Percentiles rank a stretch among this genome's conserved stretches.
phyloP scores from a whole-genome alignment of 2,888 invertebrate genomes.

The Ormyrus pomaceus region DNA sequence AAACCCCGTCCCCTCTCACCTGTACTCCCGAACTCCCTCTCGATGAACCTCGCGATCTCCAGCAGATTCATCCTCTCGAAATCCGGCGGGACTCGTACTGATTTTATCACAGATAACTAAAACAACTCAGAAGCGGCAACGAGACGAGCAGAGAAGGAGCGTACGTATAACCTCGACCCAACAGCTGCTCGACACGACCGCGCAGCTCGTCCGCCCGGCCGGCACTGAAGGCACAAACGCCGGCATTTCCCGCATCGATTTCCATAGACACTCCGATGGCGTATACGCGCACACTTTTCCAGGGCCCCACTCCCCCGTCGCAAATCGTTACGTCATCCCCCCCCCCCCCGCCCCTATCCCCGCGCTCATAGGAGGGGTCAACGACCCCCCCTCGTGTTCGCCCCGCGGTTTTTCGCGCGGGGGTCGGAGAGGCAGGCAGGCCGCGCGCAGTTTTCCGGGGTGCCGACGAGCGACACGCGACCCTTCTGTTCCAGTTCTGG shows the following conservation, averaged over 20 bases:
- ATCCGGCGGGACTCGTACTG: constrained; percentile 70
- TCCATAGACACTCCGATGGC: constrained; percentile 21
- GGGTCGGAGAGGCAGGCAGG: not conserved
- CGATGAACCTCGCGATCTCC: constrained; percentile 47
- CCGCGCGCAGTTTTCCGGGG: constrained; percentile 32
- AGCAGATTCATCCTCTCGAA: constrained; percentile 75
- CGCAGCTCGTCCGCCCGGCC: not conserved
- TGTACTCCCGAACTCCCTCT: constrained; percentile 26
- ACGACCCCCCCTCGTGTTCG: not conserved
- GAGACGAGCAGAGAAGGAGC: not conserved
- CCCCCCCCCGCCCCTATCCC: not conserved
- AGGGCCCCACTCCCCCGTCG: not conserved
- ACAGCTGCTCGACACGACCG: not conserved
- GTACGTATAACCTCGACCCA: too few species aligned
- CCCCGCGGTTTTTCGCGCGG: constrained; percentile 11
- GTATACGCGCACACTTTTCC: constrained; percentile 1
- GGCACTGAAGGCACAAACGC: not conserved
- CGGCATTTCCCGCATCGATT: constrained; percentile 42
- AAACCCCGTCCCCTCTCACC: too few species aligned
- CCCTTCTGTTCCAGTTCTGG: too few species aligned
- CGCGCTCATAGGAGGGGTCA: constrained; percentile 8
- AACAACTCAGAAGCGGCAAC: not conserved
- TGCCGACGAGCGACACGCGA: too few species aligned
- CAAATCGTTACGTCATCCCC: constrained; percentile 37
- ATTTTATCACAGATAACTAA: not conserved